Evolutionary conservation across 2,797 vertebrate species (phyloP), one percentile per base, ranked within the genome.

Genomic region (Tamandua tetradactyla): DNA sequence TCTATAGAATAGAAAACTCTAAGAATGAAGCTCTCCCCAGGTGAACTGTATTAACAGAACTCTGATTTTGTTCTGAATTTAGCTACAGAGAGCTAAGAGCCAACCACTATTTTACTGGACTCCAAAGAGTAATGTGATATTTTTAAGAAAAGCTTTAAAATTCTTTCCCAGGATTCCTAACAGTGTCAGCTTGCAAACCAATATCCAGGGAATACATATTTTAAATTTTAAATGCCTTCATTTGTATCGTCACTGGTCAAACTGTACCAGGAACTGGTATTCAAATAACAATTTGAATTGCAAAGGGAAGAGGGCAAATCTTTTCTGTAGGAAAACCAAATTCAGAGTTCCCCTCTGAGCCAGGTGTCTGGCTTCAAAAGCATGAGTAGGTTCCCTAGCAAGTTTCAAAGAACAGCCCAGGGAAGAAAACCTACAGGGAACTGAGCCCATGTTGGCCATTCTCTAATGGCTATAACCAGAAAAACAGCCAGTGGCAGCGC

Each of bases 111-210:
- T 88, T 74, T 2, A 17, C 61, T 42, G 15, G 30, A 42, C 76
- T 85, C 62, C 72, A 74, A 80, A 88, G 72, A 94, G 80, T 86
- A 83, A 94, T 15, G 55, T 1, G 32, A 81, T 75, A 76, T 72
- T 82, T 78, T 94, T 55, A 94, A 92, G 89, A 79, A 93, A 92
- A 94, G 89, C 82, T 69, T 87, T 82, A 87, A 82, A 71, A 91
- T 95, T 95, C 55, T 94, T 92, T 87, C 87, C 72, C 87, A 93
- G 72, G 80, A 91, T 89, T 95, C 62, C 37, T 69, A 75, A 68
- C 55, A 55, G 44, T 30, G 87, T 94, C 88, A 32, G 25, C 94
- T 75, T 94, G 61, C 68, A 95, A 92, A 91, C 62, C 22, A 72
- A 85, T 69, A 64, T n/a, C 66, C 57, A 78, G 86, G 88, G 66